Evolutionary conservation across 92 coral and sea anemone genomes (phyloP).

Genomic region (Paramuricea clavata): DNA sequence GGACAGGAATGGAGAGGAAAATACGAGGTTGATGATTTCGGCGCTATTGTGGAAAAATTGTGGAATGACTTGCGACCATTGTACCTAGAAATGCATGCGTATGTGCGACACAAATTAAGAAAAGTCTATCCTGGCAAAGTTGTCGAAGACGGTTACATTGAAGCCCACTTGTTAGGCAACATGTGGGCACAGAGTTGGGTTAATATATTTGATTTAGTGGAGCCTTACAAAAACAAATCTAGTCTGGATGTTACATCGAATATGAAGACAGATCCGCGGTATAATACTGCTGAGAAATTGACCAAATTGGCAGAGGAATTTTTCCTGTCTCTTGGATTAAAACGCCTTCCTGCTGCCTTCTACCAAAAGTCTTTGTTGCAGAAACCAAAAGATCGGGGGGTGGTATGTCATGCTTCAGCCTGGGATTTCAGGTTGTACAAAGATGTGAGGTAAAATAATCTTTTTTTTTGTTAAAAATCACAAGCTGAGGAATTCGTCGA

Average conservation of each 20-base stretch:
- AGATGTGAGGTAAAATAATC: conserved; percentile 80
- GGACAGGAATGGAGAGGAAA: conserved; percentile 82
- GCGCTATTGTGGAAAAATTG: conserved; percentile 60
- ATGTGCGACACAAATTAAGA: conserved; percentile 77
- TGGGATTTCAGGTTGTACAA: conserved; percentile 74
- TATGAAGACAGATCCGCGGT: conserved; percentile 61
- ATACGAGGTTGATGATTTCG: conserved; percentile 73
- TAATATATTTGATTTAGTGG: conserved; percentile 76
- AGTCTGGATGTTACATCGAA: conserved; percentile 80
- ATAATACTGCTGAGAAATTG: conserved; percentile 66
- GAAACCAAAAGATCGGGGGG: conserved; percentile 79
- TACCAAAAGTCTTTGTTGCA: conserved; percentile 71
- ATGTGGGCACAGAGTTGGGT: conserved; percentile 92
- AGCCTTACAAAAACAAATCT: conserved; percentile 71
- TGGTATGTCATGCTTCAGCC: conserved; percentile 87
- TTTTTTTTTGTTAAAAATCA: too few relatives aligned
- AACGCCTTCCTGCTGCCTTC: conserved; percentile 69
- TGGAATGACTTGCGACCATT: conserved; percentile 83
- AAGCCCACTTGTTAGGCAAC: too few relatives aligned
- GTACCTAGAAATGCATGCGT: conserved; percentile 90
- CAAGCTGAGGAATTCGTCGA: too few relatives aligned
- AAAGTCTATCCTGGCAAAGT: conserved; percentile 62
- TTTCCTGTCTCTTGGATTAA: conserved; percentile 76
- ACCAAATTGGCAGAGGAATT: conserved; percentile 76
- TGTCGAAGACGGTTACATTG: conserved; percentile 58